phyloP scores from a whole-genome alignment of 2,888 invertebrate genomes.

The Apotomis capreana region DNA sequence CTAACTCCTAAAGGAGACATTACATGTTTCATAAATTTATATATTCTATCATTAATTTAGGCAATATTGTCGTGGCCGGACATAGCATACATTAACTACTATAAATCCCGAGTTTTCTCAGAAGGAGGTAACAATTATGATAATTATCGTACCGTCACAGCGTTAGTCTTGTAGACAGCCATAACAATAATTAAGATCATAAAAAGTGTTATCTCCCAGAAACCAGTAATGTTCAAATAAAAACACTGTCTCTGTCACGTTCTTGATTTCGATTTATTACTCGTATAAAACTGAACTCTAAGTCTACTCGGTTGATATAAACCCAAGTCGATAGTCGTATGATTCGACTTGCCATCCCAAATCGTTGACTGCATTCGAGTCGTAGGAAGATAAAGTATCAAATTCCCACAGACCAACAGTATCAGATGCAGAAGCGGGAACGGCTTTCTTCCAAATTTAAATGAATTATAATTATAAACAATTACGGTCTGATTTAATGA shows the following conservation, averaged over 20 bases:
- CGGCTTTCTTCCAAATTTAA: slow-evolving; percentile 67
- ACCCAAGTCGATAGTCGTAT: slow-evolving; percentile 42
- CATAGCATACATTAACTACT: slow-evolving; percentile 46
- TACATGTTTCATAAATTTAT: no score
- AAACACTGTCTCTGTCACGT: slow-evolving; percentile 68
- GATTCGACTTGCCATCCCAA: background rate
- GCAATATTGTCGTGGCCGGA: slow-evolving; percentile 47
- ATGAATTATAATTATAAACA: slow-evolving; percentile 81
- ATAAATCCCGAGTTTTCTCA: slow-evolving; percentile 58
- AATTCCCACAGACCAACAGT: slow-evolving; percentile 70
- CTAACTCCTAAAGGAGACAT: no score
- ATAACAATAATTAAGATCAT: slow-evolving; percentile 77
- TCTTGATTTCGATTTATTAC: slow-evolving; percentile 72
- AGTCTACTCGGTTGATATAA: slow-evolving; percentile 8
- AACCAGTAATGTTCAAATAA: slow-evolving; percentile 77
- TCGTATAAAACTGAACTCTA: slow-evolving; percentile 34
- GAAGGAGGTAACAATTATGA: slow-evolving; percentile 73
- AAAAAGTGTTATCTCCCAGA: slow-evolving; percentile 73
- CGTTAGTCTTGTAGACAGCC: slow-evolving; percentile 62
- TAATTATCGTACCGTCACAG: slow-evolving; percentile 73
- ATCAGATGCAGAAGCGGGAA: slow-evolving; percentile 68
- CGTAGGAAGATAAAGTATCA: slow-evolving; percentile 68
- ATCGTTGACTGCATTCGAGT: slow-evolving; percentile 44
- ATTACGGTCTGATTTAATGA: slow-evolving; percentile 77
- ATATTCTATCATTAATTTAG: no score